Evolutionary conservation across 2,888 invertebrate species (phyloP).

Genomic region (Melieria picta): DNA sequence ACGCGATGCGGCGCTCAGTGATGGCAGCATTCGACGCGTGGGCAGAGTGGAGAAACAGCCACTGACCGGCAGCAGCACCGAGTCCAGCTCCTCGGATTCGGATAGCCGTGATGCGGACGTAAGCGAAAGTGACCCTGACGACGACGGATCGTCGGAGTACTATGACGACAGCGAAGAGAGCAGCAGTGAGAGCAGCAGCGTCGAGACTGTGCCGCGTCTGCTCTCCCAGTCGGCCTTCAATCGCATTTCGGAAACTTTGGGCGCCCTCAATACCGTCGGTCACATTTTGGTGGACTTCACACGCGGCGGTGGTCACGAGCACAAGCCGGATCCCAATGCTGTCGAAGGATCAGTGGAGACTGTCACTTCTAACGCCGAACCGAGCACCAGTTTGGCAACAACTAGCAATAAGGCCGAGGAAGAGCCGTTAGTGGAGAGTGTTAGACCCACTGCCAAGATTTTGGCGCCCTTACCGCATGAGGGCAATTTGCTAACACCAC

Average conservation of each 20-base stretch:
- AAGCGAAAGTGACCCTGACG: constrained; percentile 45
- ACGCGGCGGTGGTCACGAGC: constrained; percentile 62
- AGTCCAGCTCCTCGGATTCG: constrained; percentile 28
- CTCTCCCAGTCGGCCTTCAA: constrained; percentile 73
- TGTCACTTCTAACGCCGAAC: neutral
- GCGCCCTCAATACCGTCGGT: constrained; percentile 87
- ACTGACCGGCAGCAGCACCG: constrained; percentile 29
- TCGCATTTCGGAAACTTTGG: constrained; percentile 74
- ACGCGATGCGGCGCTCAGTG: constrained; percentile 40
- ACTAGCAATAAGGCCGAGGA: constrained; percentile 10
- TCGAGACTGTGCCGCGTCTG: constrained; percentile 67
- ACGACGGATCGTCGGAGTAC: constrained; percentile 53
- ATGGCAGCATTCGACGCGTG: constrained; percentile 36
- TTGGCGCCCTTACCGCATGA: constrained; percentile 38
- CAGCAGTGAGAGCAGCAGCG: constrained; percentile 51
- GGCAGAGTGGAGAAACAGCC: constrained; percentile 41
- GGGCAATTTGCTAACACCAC: constrained; percentile 44
- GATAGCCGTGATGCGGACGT: constrained; percentile 27
- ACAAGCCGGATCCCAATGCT: neutral
- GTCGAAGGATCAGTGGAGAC: neutral
- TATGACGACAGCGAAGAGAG: constrained; percentile 53
- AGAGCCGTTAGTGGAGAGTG: neutral
- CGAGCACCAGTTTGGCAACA: constrained; percentile 15
- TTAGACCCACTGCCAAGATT: constrained; percentile 41
- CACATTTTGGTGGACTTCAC: constrained; percentile 87